These are phyloP conservation scores for Eueides isabella DNA, from an alignment of 1,140 invertebrate genomes.

Conservation along the genomic window DNA sequence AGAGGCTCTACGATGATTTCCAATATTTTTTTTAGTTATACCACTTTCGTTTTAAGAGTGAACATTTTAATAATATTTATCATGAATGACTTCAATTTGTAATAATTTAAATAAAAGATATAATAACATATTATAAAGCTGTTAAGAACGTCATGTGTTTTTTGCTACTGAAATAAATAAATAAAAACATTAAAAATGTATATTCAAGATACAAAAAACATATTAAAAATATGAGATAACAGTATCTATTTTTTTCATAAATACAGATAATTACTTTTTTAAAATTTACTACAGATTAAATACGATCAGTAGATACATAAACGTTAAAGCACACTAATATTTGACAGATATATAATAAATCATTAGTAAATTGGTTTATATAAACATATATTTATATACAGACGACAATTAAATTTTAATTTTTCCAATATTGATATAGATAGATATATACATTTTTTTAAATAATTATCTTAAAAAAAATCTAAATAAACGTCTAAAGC, in stretches of 20 bases:
- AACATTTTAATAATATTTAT: background rate
- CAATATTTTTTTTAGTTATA: background rate
- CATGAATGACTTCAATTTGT: background rate
- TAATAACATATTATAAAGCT: too few relatives aligned
- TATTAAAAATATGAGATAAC: too few relatives aligned
- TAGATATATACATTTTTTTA: background rate
- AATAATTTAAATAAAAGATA: too few relatives aligned
- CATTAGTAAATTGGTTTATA: background rate
- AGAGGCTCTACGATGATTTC: too few relatives aligned
- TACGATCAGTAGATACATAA: background rate
- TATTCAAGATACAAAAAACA: too few relatives aligned
- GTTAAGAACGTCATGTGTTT: too few relatives aligned
- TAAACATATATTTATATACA: background rate
- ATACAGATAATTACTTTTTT: too few relatives aligned
- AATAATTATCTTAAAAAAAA: background rate
- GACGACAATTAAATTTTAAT: background rate
- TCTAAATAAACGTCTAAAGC: background rate
- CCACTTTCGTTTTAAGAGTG: background rate
- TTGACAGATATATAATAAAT: background rate
- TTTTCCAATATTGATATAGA: background rate
- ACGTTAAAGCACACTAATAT: background rate
- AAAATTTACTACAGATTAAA: conserved; percentile 11
- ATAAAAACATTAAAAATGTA: too few relatives aligned
- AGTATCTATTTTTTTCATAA: too few relatives aligned
- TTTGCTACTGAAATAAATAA: too few relatives aligned